phyloP scores from a whole-genome alignment of 1,140 invertebrate species.

The Tetraneura akinire region DNA sequence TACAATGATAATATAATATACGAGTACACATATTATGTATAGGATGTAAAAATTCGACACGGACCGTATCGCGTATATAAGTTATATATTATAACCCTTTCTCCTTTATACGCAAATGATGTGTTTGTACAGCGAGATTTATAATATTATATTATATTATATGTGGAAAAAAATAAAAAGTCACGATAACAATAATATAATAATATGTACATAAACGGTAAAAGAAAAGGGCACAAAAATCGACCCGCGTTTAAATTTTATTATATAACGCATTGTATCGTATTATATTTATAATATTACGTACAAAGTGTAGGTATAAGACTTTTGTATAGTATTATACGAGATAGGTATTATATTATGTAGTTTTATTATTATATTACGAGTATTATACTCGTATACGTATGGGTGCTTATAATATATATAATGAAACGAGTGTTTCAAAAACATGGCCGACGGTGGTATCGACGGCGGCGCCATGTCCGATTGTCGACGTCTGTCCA shows the following conservation, averaged over 20 bases:
- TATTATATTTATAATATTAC: too few species aligned
- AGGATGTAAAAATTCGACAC: background rate
- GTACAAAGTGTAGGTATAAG: too few species aligned
- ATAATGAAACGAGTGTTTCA: background rate
- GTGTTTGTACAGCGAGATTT: background rate
- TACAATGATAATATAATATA: too few species aligned
- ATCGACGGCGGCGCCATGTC: conserved; percentile 16
- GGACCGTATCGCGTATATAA: background rate
- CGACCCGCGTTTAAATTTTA: background rate
- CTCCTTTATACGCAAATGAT: background rate
- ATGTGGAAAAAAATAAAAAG: background rate
- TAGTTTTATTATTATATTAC: background rate
- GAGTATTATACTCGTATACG: background rate
- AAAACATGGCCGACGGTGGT: conserved; percentile 19
- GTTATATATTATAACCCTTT: background rate
- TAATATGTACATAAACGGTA: background rate
- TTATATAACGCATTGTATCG: background rate
- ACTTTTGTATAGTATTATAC: too few species aligned
- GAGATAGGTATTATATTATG: background rate
- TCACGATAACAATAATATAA: too few species aligned
- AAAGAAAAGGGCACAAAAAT: background rate
- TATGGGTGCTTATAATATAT: too few species aligned
- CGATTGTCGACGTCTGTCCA: background rate
- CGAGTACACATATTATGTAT: background rate
- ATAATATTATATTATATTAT: background rate